These are phyloP conservation scores for Spodoptera littoralis DNA, from an alignment of 2,888 invertebrate species.

Conservation along the genomic window DNA sequence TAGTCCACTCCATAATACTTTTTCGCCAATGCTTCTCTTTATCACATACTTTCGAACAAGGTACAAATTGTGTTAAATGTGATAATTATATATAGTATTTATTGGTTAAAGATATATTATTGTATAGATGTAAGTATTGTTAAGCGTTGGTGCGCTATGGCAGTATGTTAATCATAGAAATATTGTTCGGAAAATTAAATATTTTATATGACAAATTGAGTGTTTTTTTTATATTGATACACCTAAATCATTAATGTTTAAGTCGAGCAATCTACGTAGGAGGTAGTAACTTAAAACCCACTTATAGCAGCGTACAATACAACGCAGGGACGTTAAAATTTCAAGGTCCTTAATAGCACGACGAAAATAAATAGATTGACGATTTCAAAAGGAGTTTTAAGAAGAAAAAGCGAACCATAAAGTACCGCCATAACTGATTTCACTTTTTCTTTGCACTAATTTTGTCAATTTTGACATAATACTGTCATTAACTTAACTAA, in stretches of 20 bases:
- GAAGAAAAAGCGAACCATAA: not conserved
- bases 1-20: not conserved
- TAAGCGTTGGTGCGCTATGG: constrained; percentile 49
- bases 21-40: constrained; percentile 13
- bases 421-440: too few species aligned
- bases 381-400: constrained; percentile 1
- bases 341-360: too few species aligned
- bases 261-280: too few species aligned
- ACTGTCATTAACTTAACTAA: constrained; percentile 41
- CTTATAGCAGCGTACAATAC: too few species aligned
- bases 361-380: too few species aligned
- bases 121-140: constrained; percentile 52
- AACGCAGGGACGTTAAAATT: too few species aligned
- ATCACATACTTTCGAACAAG: constrained; percentile 55
- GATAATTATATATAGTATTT: constrained; percentile 68
- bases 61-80: constrained; percentile 80
- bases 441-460: not conserved
- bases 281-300: too few species aligned
- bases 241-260: too few species aligned
- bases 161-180: constrained; percentile 49
- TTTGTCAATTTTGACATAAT: constrained; percentile 17
- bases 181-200: constrained; percentile 57
- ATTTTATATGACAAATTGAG: constrained; percentile 33
- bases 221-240: too few species aligned
- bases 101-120: constrained; percentile 63